These are phyloP conservation scores for Acanthurus tractus DNA, from an alignment of 2,797 vertebrate genomes.

Conservation along the genomic window DNA sequence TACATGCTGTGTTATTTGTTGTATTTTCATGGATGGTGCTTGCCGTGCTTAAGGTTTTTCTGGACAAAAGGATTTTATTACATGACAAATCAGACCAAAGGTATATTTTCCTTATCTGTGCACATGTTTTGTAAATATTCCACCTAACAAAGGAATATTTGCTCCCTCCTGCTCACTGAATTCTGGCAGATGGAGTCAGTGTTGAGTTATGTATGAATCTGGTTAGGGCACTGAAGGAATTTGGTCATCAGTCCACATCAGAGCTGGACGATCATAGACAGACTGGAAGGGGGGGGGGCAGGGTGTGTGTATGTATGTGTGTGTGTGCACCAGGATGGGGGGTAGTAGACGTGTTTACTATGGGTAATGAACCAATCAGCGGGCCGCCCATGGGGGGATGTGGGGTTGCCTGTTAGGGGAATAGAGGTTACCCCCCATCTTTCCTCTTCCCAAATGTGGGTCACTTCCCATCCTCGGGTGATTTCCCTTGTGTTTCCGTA, in stretches of 20 bases:
- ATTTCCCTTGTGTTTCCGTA: constrained; percentile 53
- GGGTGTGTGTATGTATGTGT: constrained; percentile 12
- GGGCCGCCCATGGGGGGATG: constrained; percentile 45
- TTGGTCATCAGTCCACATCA: constrained; percentile 38
- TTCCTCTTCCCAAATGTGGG: constrained; percentile 74
- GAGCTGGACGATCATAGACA: constrained; percentile 47
- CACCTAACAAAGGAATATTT: constrained; percentile 9
- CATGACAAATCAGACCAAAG: neutral
- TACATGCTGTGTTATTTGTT: too few relatives aligned
- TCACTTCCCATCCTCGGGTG: constrained; percentile 76
- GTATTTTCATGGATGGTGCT: neutral
- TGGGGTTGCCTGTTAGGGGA: constrained; percentile 58
- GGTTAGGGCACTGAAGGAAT: constrained; percentile 64
- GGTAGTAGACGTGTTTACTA: constrained; percentile 62
- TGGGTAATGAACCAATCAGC: constrained; percentile 79
- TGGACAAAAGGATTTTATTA: neutral
- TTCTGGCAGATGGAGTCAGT: constrained; percentile 38
- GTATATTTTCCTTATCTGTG: neutral
- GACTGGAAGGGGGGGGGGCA: constrained; percentile 33
- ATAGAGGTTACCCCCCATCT: constrained; percentile 44
- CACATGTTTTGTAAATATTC: neutral
- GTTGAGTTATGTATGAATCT: constrained; percentile 31
- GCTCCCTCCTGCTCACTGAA: neutral
- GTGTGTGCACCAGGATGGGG: constrained; percentile 40
- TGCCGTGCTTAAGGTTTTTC: neutral